Conservation (phyloP, 2,888 invertebrate species). For the Suillia variegata region DNA sequence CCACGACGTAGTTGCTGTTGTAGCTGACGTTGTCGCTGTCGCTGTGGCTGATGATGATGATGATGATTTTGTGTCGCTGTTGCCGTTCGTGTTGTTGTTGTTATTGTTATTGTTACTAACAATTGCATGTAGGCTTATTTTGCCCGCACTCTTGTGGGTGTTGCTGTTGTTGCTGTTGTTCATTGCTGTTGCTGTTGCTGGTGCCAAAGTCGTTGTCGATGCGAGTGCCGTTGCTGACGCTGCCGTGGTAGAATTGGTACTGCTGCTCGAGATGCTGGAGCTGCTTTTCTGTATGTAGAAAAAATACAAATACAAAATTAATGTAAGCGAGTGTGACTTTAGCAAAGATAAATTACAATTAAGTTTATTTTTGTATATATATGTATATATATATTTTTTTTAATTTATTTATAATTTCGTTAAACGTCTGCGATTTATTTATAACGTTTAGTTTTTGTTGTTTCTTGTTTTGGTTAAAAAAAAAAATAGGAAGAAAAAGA, state of each 20-base stretch:
- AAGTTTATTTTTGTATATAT: not conserved
- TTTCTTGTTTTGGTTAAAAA: too few relatives aligned
- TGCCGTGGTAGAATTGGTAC: slow-evolving; percentile 45
- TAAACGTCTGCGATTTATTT: not conserved
- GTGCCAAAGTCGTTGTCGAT: too few relatives aligned
- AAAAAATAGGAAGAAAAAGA: too few relatives aligned
- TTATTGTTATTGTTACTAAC: slow-evolving; percentile 41
- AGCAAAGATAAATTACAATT: slow-evolving; percentile 2
- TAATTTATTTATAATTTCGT: too few relatives aligned
- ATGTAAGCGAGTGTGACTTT: slow-evolving; percentile 15
- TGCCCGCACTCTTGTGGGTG: slow-evolving; percentile 54
- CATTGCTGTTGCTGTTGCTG: slow-evolving; percentile 30
- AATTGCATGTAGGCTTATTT: slow-evolving; percentile 59
- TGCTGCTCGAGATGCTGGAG: slow-evolving; percentile 56
- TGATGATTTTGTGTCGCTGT: slow-evolving; percentile 16
- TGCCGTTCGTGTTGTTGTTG: slow-evolving; percentile 25
- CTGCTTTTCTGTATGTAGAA: slow-evolving; percentile 59
- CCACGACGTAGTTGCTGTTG: slow-evolving; percentile 19
- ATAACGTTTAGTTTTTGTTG: not conserved
- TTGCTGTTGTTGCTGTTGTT: slow-evolving; percentile 36
- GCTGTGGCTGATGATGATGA: slow-evolving; percentile 18
- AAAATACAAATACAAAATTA: slow-evolving; percentile 8
- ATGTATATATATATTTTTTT: not conserved
- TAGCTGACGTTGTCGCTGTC: slow-evolving; percentile 13
- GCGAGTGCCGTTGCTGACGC: too few relatives aligned